Evolutionary conservation across 2,888 invertebrate genomes (phyloP), one percentile per base, ranked within the genome.

Genomic region (Fabriciana adippe): DNA sequence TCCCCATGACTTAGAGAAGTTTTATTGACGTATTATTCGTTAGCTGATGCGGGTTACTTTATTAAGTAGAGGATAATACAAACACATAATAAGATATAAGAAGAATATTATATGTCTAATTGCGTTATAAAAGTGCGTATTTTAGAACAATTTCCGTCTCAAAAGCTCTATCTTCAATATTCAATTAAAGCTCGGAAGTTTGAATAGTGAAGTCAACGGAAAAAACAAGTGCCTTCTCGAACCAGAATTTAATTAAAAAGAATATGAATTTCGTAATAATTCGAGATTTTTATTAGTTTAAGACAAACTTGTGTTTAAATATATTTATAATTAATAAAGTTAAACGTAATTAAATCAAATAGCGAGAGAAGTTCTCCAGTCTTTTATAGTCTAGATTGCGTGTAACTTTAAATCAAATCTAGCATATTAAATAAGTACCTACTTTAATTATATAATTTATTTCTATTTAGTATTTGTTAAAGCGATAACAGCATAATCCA

Each of bases 1-100:
- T 80, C 75, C 74, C 76, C 74, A 68, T 74, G 75, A 76, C 76
- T 79, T 79, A 73, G 75, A 73, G 75, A 76, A 78, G 73, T 78
- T 80, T 81, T 81, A 80, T 80, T 81, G 76, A 76, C 75, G 78
- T 77, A 76, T 79, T 76, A 41, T 41, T 76, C 74, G 73, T 71
- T 68, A 71, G 68, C 74, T 65, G 69, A 81, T 82, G 81, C 81
- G 81, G 81, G 81, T 72, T 71, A 72, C 73, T 76, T 65, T 67
- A 67, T 70, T 65, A 69, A 60, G 66, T 51, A 55, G 55, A 54
- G 61, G 65, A 67, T 70, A 62, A 67, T 70, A 47, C 6, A 14
- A 18, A 66, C 48, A 61, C 51, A 41, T 61, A 18, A 61, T 50
- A 48, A 48, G n/a, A 59, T 0, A 48, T 15, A 13, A 57, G 45